Base-by-base conservation (phyloP, 2,888 invertebrate species). In the Apocheima hispidaria region DNA sequence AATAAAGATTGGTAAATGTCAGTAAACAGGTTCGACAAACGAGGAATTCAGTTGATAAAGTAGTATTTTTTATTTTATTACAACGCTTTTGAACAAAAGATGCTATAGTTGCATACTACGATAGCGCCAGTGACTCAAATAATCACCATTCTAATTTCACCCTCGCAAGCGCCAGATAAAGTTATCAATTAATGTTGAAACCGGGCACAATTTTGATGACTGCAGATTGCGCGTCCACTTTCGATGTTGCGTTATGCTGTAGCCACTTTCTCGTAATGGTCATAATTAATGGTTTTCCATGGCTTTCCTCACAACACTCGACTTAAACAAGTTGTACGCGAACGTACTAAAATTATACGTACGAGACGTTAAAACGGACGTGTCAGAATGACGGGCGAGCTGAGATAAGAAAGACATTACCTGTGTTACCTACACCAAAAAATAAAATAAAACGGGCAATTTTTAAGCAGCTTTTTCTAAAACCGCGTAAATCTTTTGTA, bases 261-360 rank as follows among this genome's bases (percentile, higher is more conserved):
- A 61, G 52, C 63, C 49, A 64, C 75, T 78, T 78, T 77, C 78
- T 63, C 75, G 61, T 56, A 55, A 62, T 62, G 60, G 48, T 56
- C 40, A 52, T 74, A 74, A 76, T 77, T 76, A 78, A 74, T 72
- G 64, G 64, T 69, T 75, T 75, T 74, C 69, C 69, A 74, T 55
- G 60, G 68, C 76, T 76, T 76, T 76, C 71, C 52, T 71, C 20
- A 46, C 57, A 38, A 41, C 54, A 53, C 41, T 40, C 30, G 50
- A 28, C 43, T 41, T 26, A 28, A 30, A 35, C 33, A 28, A 38
- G n/a, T 35, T 36, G 35, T 18, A 44, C 30, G 35, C 46, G 28
- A 40, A n/a, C n/a, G n/a, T n/a, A n/a, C n/a, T n/a, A n/a, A n/a
- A 51, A 40, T 26, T 51, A 26, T 50, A n/a, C 14, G 28, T 48